Evolutionary conservation across 2,113 vertebrate genomes (phyloP), one percentile per base, ranked within the genome.

Genomic region (Pyxicephalus adspersus): DNA sequence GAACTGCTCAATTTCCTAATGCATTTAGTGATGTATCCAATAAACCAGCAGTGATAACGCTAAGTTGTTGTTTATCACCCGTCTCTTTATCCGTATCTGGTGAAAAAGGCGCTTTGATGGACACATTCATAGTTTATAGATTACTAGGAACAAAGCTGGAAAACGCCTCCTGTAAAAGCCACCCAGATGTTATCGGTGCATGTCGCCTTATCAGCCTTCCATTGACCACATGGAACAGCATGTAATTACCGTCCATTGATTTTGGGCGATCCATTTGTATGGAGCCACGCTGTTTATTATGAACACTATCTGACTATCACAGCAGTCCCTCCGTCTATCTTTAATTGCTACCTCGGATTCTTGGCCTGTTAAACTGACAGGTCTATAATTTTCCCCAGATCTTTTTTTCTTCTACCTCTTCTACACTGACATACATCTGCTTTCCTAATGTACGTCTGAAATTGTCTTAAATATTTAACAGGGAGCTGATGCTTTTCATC

Each of bases 161-260:
- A 22, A 63, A 70, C 50, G 70, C 60, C 31, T 54, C 54, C 58
- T 52, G 38, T 80, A 61, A 80, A 68, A 68, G 19, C 31, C 19
- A 8, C 25, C 38, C 50, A 52, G 68, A 81, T 65, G 60, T n/a
- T 81, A 74, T 73, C 58, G 8, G 51, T 38, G 15, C 11, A 9
- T 7, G 78, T 31, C 28, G 51, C n/a, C 79, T 81, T 81, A 81
- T 81, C 79, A 74, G 60, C n/a, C 45, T 51, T 38, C 58, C n/a
- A 80, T 60, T 68, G 61, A 64, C 70, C 70, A 34, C 70, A 58
- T 13, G 51, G 28, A 65, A 74, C 68, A 19, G 20, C 22, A 29
- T 65, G 79, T 65, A 81, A 81, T 81, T 74, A 81, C 60, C 57
- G 68, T 51, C 13, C 79, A 81, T 81, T 74, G 79, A 81, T 81